phyloP scores from a whole-genome alignment of 2,113 vertebrate genomes.

The Grammomys dolichurus region DNA sequence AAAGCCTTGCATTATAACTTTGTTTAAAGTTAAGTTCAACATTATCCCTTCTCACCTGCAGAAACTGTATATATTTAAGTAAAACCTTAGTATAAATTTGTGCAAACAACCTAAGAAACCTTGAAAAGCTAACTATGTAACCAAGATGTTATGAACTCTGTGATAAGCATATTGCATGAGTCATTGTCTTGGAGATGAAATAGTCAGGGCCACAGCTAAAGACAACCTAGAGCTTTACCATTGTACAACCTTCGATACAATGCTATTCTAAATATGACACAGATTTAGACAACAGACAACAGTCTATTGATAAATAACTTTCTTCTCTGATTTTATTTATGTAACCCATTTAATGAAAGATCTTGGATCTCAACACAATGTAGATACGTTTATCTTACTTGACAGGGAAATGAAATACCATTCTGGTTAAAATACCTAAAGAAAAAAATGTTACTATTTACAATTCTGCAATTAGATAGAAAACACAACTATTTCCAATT shows the following conservation, averaged over 20 bases:
- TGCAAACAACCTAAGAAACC: background rate
- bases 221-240: background rate
- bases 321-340: conserved; percentile 4
- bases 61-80: background rate
- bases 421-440: background rate
- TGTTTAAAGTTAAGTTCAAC: background rate
- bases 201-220: background rate
- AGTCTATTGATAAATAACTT: background rate
- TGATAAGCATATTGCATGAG: background rate
- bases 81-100: background rate
- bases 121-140: conserved; percentile 31
- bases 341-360: background rate
- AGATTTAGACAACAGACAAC: background rate
- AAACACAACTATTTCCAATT: background rate
- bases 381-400: background rate
- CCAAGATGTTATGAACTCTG: background rate
- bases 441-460: background rate
- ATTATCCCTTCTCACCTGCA: background rate
- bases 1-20: background rate
- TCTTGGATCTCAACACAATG: background rate
- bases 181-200: conserved; percentile 54
- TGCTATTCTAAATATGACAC: background rate
- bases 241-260: background rate
- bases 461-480: background rate
- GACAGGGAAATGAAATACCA: background rate